Evolutionary conservation across 2,797 vertebrate genomes (phyloP).

Genomic region (Syndactyla subalaris): DNA sequence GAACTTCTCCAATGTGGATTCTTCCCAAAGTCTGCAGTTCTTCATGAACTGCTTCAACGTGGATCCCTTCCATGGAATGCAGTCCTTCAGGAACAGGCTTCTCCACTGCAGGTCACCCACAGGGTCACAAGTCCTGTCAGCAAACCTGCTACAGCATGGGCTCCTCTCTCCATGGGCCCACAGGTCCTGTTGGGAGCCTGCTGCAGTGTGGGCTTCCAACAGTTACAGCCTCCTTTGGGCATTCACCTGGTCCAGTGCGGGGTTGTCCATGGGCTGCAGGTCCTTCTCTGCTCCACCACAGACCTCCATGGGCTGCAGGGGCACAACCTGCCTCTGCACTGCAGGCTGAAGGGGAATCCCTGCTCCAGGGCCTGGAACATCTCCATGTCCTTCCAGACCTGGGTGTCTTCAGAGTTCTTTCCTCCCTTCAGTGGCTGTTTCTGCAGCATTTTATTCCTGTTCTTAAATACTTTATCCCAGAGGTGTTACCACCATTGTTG

Average conservation of each 20-base stretch:
- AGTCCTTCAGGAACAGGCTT: background rate
- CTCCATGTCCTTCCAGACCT: background rate
- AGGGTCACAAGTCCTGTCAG: background rate
- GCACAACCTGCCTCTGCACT: background rate
- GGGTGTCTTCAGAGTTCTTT: background rate
- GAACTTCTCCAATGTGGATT: background rate
- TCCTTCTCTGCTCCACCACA: background rate
- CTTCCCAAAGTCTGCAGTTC: background rate
- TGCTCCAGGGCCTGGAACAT: background rate
- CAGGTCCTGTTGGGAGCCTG: background rate
- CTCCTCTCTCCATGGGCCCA: background rate
- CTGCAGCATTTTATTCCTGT: background rate
- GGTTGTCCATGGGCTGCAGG: fast-evolving
- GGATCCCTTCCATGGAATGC: background rate
- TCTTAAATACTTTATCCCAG: background rate
- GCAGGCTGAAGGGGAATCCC: background rate
- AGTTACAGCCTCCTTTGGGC: background rate
- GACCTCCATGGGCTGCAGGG: background rate
- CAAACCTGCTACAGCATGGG: background rate
- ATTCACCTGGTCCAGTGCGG: background rate
- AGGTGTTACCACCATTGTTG: background rate
- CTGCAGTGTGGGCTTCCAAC: fast-evolving
- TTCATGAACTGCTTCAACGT: background rate
- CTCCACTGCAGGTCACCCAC: fast-evolving
- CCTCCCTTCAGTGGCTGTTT: background rate